phyloP scores from a whole-genome alignment of 1,140 invertebrate genomes.

The Papilio polytes region DNA sequence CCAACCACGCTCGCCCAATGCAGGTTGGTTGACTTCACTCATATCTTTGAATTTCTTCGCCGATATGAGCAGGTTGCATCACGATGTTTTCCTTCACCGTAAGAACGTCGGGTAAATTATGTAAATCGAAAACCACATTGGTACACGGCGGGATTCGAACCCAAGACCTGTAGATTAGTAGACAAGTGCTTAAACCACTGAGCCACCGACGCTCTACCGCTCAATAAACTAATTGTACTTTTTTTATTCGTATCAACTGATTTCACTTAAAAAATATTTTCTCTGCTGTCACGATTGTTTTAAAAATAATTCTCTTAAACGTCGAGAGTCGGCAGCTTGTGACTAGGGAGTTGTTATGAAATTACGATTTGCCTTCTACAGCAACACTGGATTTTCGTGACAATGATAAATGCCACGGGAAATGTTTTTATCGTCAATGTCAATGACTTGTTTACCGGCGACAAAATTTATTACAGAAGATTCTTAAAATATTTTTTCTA shows the following conservation, averaged over 20 bases:
- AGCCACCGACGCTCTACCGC: too few relatives aligned
- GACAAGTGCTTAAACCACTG: too few relatives aligned
- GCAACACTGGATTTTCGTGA: constrained; percentile 20
- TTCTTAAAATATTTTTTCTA: not conserved
- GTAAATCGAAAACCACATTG: too few relatives aligned
- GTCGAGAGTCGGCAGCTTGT: not conserved
- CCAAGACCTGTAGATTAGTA: too few relatives aligned
- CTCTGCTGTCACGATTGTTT: not conserved
- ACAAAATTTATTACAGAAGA: not conserved
- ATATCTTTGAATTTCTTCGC: too few relatives aligned
- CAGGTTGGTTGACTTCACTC: too few relatives aligned
- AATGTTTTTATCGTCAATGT: constrained; percentile 24
- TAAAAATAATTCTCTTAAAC: constrained; percentile 19
- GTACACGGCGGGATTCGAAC: too few relatives aligned
- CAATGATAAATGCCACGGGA: constrained; percentile 19
- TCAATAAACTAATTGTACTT: not conserved
- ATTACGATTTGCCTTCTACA: constrained; percentile 14
- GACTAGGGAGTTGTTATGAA: not conserved
- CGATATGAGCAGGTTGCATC: too few relatives aligned
- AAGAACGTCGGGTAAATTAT: too few relatives aligned
- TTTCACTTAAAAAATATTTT: not conserved
- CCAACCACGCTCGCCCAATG: too few relatives aligned
- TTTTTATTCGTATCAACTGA: not conserved
- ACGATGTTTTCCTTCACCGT: too few relatives aligned
- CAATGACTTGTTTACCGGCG: constrained; percentile 21